Evolutionary conservation across 2,888 invertebrate genomes (phyloP).

Genomic region (Drosophila helvetica): DNA sequence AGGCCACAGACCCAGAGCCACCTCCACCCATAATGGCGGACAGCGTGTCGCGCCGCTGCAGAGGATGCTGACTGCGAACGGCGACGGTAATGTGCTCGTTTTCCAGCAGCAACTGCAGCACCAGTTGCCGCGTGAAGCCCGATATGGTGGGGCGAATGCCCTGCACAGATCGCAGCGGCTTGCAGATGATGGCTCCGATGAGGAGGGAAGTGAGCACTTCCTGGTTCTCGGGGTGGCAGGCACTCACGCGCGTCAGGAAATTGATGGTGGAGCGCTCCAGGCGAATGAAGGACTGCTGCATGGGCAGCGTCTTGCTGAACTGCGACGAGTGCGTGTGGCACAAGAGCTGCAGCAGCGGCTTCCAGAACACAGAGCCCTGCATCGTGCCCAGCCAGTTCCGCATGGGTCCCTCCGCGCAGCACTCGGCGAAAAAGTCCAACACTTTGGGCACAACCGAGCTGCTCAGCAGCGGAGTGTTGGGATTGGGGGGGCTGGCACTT

Average conservation of each 20-base stretch:
- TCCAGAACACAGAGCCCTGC: conserved; percentile 94
- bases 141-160: conserved; percentile 86
- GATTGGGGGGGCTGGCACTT: conserved; percentile 9
- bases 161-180: conserved; percentile 50
- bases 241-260: conserved; percentile 92
- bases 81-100: conserved; percentile 93
- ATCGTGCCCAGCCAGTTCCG: conserved; percentile 94
- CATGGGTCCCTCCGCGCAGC: conserved; percentile 91
- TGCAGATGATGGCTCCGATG: conserved; percentile 80
- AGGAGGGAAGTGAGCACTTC: conserved; percentile 91
- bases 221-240: conserved; percentile 94
- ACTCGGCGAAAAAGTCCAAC: conserved; percentile 92
- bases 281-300: conserved; percentile 85
- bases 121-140: conserved; percentile 93
- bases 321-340: conserved; percentile 86
- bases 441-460: conserved; percentile 87
- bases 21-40: conserved; percentile 60
- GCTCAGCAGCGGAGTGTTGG: conserved; percentile 84
- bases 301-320: conserved; percentile 77
- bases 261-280: conserved; percentile 91
- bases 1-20: not conserved
- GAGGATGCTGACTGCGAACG: conserved; percentile 85
- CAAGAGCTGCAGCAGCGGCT: conserved; percentile 90
- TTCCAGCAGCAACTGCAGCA: conserved; percentile 93
- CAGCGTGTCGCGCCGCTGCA: conserved; percentile 79